These are phyloP conservation scores for Hoplostethus mediterraneus DNA, from an alignment of 2,797 vertebrate species.

Conservation along the genomic window DNA sequence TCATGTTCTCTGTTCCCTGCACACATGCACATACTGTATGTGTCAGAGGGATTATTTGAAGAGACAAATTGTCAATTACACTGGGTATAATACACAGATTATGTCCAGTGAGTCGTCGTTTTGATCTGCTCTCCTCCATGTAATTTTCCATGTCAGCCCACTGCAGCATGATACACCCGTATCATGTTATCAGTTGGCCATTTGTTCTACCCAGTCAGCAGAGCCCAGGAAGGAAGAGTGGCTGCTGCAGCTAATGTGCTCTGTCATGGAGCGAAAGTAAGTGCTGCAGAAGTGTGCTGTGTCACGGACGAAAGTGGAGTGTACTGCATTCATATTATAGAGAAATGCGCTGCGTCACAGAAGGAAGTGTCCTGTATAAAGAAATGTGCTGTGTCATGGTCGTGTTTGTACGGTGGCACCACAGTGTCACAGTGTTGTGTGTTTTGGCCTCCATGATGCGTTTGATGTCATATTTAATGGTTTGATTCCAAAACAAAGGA, in stretches of 20 bases:
- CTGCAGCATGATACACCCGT: slow-evolving; percentile 24
- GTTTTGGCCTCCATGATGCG: not conserved
- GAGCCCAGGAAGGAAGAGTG: slow-evolving; percentile 39
- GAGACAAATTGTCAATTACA: not conserved
- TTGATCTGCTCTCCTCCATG: slow-evolving; percentile 24
- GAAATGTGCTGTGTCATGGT: not conserved
- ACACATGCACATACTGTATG: not conserved
- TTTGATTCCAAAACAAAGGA: too few species aligned
- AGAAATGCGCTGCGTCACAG: not conserved
- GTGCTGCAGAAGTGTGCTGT: not conserved
- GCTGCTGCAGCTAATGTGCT: slow-evolving; percentile 35
- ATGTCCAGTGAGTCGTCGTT: not conserved
- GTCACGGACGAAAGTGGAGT: not conserved
- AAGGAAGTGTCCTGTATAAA: too few species aligned
- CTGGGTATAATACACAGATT: not conserved
- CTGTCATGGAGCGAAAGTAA: slow-evolving; percentile 30
- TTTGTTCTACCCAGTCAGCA: slow-evolving; percentile 60
- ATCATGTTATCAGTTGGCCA: slow-evolving; percentile 46
- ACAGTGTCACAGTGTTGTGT: not conserved
- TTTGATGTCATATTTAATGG: too few species aligned
- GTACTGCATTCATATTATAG: not conserved
- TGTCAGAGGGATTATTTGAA: not conserved
- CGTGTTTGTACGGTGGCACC: not conserved
- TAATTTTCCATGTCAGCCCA: slow-evolving; percentile 17
- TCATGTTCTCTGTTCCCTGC: not conserved